Base-by-base conservation (phyloP, 2,113 vertebrate genomes). In the Balaenoptera acutorostrata region DNA sequence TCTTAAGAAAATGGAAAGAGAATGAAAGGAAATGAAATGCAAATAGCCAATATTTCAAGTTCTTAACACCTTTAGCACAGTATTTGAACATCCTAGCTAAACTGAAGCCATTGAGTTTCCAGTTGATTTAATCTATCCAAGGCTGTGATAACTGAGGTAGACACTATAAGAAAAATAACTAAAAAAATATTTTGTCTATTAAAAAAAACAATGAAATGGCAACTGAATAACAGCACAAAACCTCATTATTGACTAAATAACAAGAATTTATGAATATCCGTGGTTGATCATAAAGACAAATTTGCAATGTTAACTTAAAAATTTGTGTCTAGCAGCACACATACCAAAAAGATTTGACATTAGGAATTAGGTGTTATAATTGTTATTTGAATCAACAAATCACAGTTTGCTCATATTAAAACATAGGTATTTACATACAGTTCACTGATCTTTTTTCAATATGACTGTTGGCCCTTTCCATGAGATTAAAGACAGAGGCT, bases 11-110 rank as follows among this genome's bases (percentile, higher is more conserved):
- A 75, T 27, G 1, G 49, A 83, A 95, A 91, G 18, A 95, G 57
- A 89, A 96, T 39, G 27, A 74, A 96, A 91, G 49, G 36, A 93
- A 96, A 96, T 59, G 5, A 94, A 97, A 85, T 81, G 63, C 18
- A 95, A 75, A 96, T 71, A 68, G 66, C 27, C 44, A 95, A 78
- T 91, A 86, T 88, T 90, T 95, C 64, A 95, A 75, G 23, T 84
- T 71, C 49, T 88, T 92, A 90, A 81, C 21, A 95, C 55, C 52
- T 97, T 84, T 75, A 89, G 8, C 18, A 83, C 29, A 71, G 17
- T 55, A 95, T 69, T 49, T 88, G 33, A 96, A 88, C 44, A 93
- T 72, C 25, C 57, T 93, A 21, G n/a, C 66, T 83, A 59, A 93
- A 94, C 8, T n/a, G 31, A 95, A 82, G 52, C 15, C 87, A 88